Percentiles rank a stretch among this genome's conserved stretches.
These are phyloP conservation scores for Corythornis vintsioides DNA, from an alignment of 2,113 vertebrate genomes.

Conservation along the genomic window DNA sequence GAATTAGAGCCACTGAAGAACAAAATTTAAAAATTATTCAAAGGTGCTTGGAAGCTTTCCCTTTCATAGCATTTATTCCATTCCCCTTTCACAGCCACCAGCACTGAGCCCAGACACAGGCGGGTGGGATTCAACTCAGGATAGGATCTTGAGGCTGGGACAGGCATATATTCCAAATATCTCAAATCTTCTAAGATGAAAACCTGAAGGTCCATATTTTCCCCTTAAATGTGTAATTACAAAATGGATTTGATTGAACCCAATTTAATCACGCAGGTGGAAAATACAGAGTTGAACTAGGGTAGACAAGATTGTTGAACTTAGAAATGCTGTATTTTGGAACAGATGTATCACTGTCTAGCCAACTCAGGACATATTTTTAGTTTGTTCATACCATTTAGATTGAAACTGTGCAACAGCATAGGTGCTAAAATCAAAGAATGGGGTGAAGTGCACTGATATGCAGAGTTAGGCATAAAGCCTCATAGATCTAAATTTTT, in stretches of 20 bases:
- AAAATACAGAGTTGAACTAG: constrained; percentile 48
- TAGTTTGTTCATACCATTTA: background rate
- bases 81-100: constrained; percentile 47
- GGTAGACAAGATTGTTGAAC: background rate
- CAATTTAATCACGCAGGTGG: background rate
- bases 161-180: background rate
- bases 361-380: constrained; percentile 30
- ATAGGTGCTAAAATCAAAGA: constrained; percentile 39
- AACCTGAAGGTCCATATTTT: background rate
- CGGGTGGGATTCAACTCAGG: background rate
- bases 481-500: background rate
- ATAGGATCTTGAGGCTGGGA: background rate
- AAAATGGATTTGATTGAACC: background rate
- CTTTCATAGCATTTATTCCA: background rate
- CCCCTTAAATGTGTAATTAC: background rate
- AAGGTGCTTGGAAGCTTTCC: constrained; percentile 46
- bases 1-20: constrained; percentile 56
- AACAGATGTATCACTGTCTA: constrained; percentile 47
- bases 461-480: background rate
- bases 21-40: constrained; percentile 64
- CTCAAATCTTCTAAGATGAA: background rate
- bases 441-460: background rate
- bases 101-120: constrained; percentile 2
- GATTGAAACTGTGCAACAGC: background rate
- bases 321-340: background rate